phyloP scores from a whole-genome alignment of 2,797 vertebrate genomes.

The Helostoma temminkii region DNA sequence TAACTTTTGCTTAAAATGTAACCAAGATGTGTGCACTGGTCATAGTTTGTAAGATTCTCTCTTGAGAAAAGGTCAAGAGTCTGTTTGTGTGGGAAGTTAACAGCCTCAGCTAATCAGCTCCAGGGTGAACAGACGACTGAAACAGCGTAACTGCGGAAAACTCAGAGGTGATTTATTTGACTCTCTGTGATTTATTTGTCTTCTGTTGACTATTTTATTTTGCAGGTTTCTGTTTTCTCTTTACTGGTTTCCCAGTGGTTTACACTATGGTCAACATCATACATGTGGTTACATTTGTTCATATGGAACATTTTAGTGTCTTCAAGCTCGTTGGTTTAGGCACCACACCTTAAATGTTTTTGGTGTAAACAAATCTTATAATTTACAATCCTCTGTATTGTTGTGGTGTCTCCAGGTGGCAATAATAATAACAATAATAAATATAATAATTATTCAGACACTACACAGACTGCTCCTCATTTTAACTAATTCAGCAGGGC shows the following conservation, averaged over 20 bases:
- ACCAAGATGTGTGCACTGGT: not conserved
- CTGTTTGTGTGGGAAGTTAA: conserved; percentile 17
- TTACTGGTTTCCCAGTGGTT: not conserved
- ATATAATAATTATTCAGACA: too few species aligned
- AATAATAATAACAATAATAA: too few species aligned
- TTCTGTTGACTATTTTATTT: too few species aligned
- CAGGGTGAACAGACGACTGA: not conserved
- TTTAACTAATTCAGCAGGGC: too few species aligned
- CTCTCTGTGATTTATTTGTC: too few species aligned
- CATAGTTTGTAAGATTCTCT: conserved; percentile 5
- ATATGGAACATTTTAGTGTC: not conserved
- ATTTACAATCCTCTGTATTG: too few species aligned
- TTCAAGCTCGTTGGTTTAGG: conserved; percentile 3
- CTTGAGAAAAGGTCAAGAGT: conserved; percentile 8
- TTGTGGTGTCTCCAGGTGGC: too few species aligned
- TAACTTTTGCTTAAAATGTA: conserved; percentile 16
- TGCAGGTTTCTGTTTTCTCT: not conserved
- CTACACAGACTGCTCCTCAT: too few species aligned
- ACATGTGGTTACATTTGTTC: not conserved
- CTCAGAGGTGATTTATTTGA: not conserved
- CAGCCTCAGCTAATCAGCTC: conserved; percentile 7
- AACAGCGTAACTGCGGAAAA: not conserved
- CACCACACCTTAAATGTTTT: too few species aligned
- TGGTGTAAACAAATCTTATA: too few species aligned
- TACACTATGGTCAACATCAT: not conserved